Evolutionary conservation across 2,113 vertebrate species (phyloP).

Genomic region (Tachycineta bicolor): DNA sequence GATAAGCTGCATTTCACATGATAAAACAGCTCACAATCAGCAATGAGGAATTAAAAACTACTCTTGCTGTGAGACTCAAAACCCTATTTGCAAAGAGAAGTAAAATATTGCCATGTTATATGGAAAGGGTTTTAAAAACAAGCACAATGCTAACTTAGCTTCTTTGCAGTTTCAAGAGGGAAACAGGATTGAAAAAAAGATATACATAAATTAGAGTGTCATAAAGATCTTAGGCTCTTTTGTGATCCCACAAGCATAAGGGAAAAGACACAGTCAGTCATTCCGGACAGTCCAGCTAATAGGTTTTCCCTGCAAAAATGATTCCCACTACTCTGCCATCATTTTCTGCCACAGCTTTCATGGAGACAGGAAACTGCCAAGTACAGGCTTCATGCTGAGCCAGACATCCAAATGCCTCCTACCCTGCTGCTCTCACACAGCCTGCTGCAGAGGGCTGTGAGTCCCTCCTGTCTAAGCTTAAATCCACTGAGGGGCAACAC

Average conservation of each 20-base stretch:
- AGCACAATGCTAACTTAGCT: neutral
- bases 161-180: neutral
- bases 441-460: neutral
- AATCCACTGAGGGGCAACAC: neutral
- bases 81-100: neutral
- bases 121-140: neutral
- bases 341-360: constrained; percentile 1
- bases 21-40: neutral
- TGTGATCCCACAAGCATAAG: neutral
- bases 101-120: neutral
- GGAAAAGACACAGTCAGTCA: neutral
- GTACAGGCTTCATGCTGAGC: constrained; percentile 4
- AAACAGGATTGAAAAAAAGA: neutral
- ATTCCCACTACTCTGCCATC: neutral
- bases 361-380: constrained; percentile 34
- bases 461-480: neutral
- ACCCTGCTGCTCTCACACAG: neutral
- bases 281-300: neutral
- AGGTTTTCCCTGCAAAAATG: neutral
- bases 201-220: neutral
- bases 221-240: neutral
- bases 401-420: constrained; percentile 36
- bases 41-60: neutral
- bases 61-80: neutral
- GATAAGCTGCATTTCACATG: neutral